These are phyloP conservation scores for Myrmecophaga tridactyla DNA, from an alignment of 2,113 vertebrate species.

Conservation along the genomic window DNA sequence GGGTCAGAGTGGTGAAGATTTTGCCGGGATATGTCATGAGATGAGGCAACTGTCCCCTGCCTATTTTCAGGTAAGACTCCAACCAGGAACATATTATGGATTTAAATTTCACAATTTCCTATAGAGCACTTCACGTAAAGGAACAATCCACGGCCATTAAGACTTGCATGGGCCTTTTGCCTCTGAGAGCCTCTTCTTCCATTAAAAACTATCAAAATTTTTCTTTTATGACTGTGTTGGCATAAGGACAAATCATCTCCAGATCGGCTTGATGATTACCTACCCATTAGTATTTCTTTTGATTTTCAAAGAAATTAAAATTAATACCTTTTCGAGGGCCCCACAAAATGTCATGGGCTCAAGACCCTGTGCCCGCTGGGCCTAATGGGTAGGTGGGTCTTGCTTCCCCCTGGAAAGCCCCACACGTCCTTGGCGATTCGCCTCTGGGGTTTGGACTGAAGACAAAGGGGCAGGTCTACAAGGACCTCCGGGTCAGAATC, in stretches of 20 bases:
- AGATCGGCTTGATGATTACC: neutral
- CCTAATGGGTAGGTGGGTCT: accelerated
- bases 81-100: neutral
- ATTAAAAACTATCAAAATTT: accelerated
- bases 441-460: accelerated
- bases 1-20: neutral
- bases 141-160: accelerated
- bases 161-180: accelerated
- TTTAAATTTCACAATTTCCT: neutral
- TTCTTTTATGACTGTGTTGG: neutral
- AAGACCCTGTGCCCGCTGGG: neutral
- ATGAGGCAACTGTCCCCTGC: accelerated
- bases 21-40: neutral
- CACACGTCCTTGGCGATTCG: accelerated
- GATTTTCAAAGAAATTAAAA: neutral
- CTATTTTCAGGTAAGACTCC: neutral
- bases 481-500: neutral
- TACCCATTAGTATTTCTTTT: neutral
- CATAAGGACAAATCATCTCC: neutral
- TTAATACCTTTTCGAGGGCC: neutral
- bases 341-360: no score
- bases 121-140: accelerated
- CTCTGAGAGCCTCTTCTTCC: neutral
- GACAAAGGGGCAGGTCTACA: neutral
- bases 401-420: neutral